Evolutionary conservation across 2,113 vertebrate genomes (phyloP).

Genomic region (Loxodonta africana): DNA sequence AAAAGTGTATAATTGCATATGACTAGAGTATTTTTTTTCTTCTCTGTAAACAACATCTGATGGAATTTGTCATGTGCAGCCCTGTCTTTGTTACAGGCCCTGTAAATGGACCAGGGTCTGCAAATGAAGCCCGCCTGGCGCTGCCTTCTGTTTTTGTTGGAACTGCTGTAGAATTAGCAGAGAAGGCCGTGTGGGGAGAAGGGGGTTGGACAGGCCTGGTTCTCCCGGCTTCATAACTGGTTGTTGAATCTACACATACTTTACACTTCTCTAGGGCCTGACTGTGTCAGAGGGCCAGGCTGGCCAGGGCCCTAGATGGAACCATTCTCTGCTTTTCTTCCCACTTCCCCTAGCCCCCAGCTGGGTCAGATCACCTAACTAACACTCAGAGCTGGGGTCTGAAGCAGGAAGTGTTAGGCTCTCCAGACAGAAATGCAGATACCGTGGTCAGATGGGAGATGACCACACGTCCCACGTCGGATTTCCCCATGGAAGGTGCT

Average conservation of each 20-base stretch:
- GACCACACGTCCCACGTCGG: background rate
- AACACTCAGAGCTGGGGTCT: background rate
- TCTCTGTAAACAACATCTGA: background rate
- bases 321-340: background rate
- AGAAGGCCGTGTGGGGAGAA: background rate
- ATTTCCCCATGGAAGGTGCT: background rate
- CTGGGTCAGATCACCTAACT: background rate
- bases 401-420: background rate
- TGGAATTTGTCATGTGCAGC: background rate
- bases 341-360: background rate
- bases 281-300: background rate
- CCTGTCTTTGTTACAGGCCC: background rate
- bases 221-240: background rate
- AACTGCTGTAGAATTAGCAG: background rate
- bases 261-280: background rate
- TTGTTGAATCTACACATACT: rapidly evolving
- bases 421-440: background rate
- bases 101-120: background rate
- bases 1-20: background rate
- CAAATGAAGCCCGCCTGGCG: background rate
- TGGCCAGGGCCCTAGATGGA: background rate
- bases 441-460: background rate
- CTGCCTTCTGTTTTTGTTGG: background rate
- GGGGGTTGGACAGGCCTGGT: background rate
- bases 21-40: background rate